Evolutionary conservation across 2,113 vertebrate genomes (phyloP).

Genomic region (Mastomys natalensis): DNA sequence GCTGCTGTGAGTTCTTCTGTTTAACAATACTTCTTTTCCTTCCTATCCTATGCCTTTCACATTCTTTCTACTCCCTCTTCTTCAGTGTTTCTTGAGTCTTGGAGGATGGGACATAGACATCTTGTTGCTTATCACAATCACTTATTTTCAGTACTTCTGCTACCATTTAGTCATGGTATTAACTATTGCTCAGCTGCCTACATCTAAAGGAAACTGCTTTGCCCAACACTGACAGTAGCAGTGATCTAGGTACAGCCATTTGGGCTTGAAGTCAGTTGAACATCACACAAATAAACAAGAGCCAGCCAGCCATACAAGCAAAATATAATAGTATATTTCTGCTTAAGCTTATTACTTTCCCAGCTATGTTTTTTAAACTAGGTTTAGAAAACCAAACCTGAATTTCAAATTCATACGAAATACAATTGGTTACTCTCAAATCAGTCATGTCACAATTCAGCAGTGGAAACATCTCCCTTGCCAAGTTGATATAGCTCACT

Average conservation of each 20-base stretch:
- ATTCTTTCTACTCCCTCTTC: neutral
- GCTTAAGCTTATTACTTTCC: too few species aligned
- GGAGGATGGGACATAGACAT: neutral
- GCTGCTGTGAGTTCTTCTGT: neutral
- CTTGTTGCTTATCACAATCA: neutral
- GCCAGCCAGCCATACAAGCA: neutral
- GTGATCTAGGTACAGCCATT: too few species aligned
- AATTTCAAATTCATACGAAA: neutral
- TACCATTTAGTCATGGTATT: neutral
- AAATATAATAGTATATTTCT: neutral
- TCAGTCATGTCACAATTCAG: neutral
- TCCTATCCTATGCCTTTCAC: neutral
- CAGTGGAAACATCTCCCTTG: neutral
- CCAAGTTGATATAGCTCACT: neutral
- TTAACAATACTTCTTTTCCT: too few species aligned
- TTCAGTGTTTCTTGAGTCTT: neutral
- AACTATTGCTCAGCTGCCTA: neutral
- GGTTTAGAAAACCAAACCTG: neutral
- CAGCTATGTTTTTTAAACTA: neutral
- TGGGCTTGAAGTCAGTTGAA: neutral
- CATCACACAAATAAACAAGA: neutral
- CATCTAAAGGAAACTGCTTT: too few species aligned
- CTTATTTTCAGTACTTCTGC: neutral
- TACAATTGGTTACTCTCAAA: neutral
- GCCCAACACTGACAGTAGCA: neutral